These are phyloP conservation scores for Molorchus minor DNA, from an alignment of 2,888 invertebrate genomes.

Conservation along the genomic window DNA sequence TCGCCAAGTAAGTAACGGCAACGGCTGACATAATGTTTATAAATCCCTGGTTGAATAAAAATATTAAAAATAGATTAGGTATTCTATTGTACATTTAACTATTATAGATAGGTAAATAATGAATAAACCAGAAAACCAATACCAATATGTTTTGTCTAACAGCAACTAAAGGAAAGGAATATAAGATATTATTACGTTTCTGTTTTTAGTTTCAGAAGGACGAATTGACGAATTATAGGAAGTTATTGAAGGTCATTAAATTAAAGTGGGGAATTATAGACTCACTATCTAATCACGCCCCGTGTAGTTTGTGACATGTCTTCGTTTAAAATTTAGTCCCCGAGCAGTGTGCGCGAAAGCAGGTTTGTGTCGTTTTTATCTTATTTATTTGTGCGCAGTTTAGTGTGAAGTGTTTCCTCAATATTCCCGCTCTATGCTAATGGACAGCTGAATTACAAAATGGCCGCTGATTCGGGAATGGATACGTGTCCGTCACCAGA, in stretches of 20 bases:
- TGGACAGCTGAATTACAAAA: constrained; percentile 66
- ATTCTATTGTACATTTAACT: no score
- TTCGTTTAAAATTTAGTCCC: constrained; percentile 23
- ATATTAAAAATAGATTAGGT: no score
- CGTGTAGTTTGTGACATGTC: constrained; percentile 41
- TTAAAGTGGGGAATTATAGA: constrained; percentile 32
- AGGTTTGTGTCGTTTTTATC: constrained; percentile 42
- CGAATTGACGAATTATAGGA: constrained; percentile 12
- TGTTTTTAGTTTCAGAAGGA: background rate
- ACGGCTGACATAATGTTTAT: no score
- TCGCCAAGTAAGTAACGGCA: no score
- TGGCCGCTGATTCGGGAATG: constrained; percentile 94
- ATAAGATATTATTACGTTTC: background rate
- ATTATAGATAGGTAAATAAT: no score
- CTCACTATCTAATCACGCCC: constrained; percentile 46
- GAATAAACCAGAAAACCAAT: no score
- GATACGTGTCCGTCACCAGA: constrained; percentile 94
- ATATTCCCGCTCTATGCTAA: constrained; percentile 45
- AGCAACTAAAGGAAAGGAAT: no score
- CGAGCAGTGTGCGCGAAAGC: constrained; percentile 28
- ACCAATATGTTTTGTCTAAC: no score
- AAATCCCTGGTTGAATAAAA: no score
- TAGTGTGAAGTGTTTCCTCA: constrained; percentile 28
- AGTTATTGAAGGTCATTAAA: constrained; percentile 18
- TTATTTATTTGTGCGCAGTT: constrained; percentile 34